These are phyloP conservation scores for Pangasius macronema DNA, from an alignment of 2,797 vertebrate genomes.

Conservation along the genomic window DNA sequence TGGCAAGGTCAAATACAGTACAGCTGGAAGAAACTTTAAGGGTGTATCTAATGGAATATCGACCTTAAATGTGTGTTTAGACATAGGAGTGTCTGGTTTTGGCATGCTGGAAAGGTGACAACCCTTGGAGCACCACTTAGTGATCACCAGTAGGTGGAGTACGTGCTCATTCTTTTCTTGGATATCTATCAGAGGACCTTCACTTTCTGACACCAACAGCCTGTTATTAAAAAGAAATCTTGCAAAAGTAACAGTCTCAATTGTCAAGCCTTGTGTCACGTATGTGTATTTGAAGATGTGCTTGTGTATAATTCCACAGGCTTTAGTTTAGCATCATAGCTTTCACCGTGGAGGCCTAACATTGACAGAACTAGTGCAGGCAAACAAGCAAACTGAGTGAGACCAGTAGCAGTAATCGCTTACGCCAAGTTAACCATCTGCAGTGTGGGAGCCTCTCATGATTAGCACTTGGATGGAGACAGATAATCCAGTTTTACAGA, in stretches of 20 bases:
- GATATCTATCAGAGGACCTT: neutral
- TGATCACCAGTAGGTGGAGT: slow-evolving; percentile 47
- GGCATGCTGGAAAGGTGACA: neutral
- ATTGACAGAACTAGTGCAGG: neutral
- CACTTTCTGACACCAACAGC: neutral
- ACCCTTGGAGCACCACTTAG: neutral
- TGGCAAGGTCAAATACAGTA: neutral
- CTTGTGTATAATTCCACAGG: neutral
- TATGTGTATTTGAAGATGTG: neutral
- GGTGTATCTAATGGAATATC: neutral
- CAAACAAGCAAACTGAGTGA: slow-evolving; percentile 24
- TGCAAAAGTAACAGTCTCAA: neutral
- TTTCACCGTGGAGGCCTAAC: neutral
- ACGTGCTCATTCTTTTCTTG: slow-evolving; percentile 13
- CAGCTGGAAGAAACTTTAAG: neutral
- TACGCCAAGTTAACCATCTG: slow-evolving; percentile 50
- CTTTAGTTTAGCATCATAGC: neutral
- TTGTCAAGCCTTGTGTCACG: neutral
- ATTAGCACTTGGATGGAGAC: slow-evolving; percentile 36
- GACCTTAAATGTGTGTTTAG: neutral
- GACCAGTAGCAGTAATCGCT: slow-evolving; percentile 29
- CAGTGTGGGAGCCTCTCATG: slow-evolving; percentile 41
- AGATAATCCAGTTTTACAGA: slow-evolving; percentile 60
- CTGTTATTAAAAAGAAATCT: neutral
- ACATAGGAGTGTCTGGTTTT: no score